These are phyloP conservation scores for Drosophila histrio DNA, from an alignment of 2,888 invertebrate species.

Conservation along the genomic window DNA sequence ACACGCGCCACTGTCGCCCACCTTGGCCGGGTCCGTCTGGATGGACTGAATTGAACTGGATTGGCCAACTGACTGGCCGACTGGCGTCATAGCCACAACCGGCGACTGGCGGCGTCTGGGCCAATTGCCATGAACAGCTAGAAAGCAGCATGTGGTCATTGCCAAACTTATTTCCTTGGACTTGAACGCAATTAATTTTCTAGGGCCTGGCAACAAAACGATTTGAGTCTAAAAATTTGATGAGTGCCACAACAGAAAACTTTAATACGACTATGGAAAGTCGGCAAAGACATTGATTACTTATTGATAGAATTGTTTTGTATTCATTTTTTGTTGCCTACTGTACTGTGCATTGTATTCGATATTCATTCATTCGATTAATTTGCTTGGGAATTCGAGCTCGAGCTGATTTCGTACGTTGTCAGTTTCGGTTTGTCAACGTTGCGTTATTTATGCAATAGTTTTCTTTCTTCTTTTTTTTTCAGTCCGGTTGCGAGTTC, in stretches of 20 bases:
- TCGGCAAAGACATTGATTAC: conserved; percentile 56
- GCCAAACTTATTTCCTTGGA: conserved; percentile 72
- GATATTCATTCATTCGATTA: conserved; percentile 66
- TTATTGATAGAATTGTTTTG: conserved; percentile 47
- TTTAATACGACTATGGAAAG: conserved; percentile 10
- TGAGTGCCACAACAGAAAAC: conserved; percentile 29
- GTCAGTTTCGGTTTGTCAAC: conserved; percentile 57
- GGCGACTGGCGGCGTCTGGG: conserved; percentile 29
- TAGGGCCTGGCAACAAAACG: conserved; percentile 37
- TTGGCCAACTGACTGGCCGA: neutral
- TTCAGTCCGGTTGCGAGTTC: neutral
- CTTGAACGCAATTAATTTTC: conserved; percentile 59
- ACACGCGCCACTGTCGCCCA: conserved; percentile 53
- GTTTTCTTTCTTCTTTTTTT: conserved; percentile 5
- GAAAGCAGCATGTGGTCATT: conserved; percentile 57
- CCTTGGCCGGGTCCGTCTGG: conserved; percentile 34
- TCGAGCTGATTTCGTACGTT: conserved; percentile 17
- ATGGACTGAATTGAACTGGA: conserved; percentile 10
- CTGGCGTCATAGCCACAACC: conserved; percentile 57
- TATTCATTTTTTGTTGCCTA: conserved; percentile 40
- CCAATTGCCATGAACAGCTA: conserved; percentile 17
- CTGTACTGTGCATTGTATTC: conserved; percentile 58
- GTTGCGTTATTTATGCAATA: conserved; percentile 58
- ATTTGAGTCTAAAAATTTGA: conserved; percentile 46
- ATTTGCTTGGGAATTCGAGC: conserved; percentile 62